These are phyloP conservation scores for Crotalus helleri DNA, from an alignment of 2,113 vertebrate genomes.

Conservation along the genomic window DNA sequence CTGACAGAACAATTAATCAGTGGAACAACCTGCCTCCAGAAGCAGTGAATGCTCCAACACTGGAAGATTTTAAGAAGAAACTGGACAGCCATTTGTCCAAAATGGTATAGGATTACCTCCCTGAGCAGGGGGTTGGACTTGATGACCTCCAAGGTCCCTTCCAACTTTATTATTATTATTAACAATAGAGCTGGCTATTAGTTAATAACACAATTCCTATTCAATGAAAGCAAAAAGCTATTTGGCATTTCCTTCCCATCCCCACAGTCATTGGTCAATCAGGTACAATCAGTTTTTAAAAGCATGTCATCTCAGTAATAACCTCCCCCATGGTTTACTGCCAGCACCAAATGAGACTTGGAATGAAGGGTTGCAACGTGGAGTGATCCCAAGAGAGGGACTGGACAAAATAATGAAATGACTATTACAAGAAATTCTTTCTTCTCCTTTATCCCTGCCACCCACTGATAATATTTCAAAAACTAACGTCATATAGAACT, in stretches of 20 bases:
- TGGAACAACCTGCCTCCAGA: too few relatives aligned
- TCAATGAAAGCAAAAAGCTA: background rate
- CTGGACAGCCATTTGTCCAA: too few relatives aligned
- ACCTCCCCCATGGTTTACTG: background rate
- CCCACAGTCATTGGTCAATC: background rate
- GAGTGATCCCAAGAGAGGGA: background rate
- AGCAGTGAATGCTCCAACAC: too few relatives aligned
- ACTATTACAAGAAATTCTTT: background rate
- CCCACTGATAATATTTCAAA: background rate
- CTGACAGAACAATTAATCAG: too few relatives aligned
- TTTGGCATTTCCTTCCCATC: background rate
- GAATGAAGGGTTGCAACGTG: background rate
- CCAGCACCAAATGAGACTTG: background rate
- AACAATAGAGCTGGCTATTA: background rate
- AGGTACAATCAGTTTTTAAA: background rate
- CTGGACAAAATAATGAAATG: background rate
- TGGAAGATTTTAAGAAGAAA: too few relatives aligned
- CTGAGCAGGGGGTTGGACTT: too few relatives aligned
- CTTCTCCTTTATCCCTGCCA: background rate
- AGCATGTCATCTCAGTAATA: background rate
- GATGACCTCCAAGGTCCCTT: too few relatives aligned
- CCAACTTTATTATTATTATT: too few relatives aligned
- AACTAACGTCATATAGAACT: background rate
- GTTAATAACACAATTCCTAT: background rate
- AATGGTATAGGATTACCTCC: too few relatives aligned